Conservation (phyloP, 2,888 invertebrate species). For the Tromatobia lineatoria region DNA sequence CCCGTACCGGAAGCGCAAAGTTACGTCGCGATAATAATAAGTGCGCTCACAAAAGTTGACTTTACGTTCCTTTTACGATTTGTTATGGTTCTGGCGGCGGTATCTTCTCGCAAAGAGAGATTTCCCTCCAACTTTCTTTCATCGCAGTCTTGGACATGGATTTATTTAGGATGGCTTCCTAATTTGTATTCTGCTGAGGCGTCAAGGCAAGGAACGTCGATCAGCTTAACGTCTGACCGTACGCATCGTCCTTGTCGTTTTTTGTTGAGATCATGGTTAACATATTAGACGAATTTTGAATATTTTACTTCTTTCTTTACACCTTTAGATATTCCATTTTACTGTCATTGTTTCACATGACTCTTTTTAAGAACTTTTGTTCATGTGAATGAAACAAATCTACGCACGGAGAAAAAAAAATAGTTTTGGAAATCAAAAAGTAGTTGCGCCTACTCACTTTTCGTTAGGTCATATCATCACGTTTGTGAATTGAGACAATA, state of each 20-base stretch:
- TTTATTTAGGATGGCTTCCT: background rate
- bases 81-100: conserved; percentile 64
- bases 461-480: no score
- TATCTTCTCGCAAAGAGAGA: background rate
- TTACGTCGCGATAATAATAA: conserved; percentile 69
- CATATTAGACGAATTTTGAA: background rate
- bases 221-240: background rate
- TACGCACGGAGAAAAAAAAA: no score
- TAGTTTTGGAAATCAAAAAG: no score
- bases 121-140: background rate
- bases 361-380: background rate
- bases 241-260: background rate
- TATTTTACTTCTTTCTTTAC: background rate
- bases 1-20: conserved; percentile 38
- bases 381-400: background rate
- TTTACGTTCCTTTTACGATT: conserved; percentile 72
- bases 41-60: conserved; percentile 69
- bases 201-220: background rate
- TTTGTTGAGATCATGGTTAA: background rate
- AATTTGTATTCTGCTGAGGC: background rate
- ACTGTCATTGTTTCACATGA: background rate
- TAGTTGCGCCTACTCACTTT: no score
- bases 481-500: no score
- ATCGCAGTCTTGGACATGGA: background rate
- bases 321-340: background rate